Evolutionary conservation across 2,797 vertebrate genomes (phyloP).

Genomic region (Pseudochromis fuscus): DNA sequence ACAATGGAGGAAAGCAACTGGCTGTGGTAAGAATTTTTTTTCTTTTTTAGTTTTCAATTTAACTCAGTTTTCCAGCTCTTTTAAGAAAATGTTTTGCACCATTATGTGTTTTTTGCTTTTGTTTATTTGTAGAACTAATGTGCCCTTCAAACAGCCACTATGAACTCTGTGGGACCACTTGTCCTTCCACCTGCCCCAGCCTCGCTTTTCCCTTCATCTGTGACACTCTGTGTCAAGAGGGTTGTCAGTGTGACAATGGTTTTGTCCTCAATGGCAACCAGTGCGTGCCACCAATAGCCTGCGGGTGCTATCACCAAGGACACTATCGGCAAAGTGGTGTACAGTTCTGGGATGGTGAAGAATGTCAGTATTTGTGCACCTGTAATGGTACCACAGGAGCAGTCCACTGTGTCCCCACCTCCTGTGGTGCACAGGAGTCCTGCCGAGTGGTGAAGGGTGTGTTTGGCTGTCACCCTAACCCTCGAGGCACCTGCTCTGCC

Average conservation of each 20-base stretch:
- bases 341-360: conserved; percentile 72
- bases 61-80: too few relatives aligned
- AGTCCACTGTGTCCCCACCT: conserved; percentile 58
- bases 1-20: conserved; percentile 75
- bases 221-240: conserved; percentile 74
- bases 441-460: conserved; percentile 64
- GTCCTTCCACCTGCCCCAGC: conserved; percentile 76
- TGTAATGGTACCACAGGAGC: conserved; percentile 69
- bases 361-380: conserved; percentile 68
- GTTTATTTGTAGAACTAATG: conserved; percentile 54
- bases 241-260: conserved; percentile 80
- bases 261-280: conserved; percentile 71
- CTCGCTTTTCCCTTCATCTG: conserved; percentile 79
- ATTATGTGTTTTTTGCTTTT: too few relatives aligned
- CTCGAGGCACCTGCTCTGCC: conserved; percentile 69
- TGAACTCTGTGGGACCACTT: conserved; percentile 74
- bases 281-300: conserved; percentile 74
- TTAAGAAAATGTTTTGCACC: too few relatives aligned
- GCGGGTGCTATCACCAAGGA: conserved; percentile 76
- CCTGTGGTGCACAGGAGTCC: conserved; percentile 63
- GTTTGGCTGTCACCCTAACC: conserved; percentile 72
- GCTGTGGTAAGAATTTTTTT: conserved; percentile 60
- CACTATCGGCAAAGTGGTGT: conserved; percentile 64
- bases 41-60: too few relatives aligned
- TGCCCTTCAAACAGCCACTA: conserved; percentile 80